These are phyloP conservation scores for Sebastes vulpes DNA, from an alignment of 2,797 vertebrate genomes.

Conservation along the genomic window DNA sequence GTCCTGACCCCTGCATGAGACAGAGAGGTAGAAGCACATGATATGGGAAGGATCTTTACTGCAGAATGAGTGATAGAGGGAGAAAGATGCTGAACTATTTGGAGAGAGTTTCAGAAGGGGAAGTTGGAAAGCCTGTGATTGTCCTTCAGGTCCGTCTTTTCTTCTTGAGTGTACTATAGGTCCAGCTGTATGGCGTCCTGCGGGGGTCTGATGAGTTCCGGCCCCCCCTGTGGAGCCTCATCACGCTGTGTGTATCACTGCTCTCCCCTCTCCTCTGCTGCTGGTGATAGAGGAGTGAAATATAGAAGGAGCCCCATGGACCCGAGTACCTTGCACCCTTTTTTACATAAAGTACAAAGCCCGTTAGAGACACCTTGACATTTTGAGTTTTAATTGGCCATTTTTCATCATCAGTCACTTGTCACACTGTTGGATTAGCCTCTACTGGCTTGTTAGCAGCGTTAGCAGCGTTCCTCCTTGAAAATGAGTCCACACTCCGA, in stretches of 20 bases:
- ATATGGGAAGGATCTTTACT: neutral
- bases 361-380: slow-evolving; percentile 32
- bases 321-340: neutral
- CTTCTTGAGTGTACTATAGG: slow-evolving; percentile 20
- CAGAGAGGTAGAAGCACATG: neutral
- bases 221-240: slow-evolving; percentile 63
- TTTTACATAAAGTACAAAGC: neutral
- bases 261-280: slow-evolving; percentile 20
- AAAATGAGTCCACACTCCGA: neutral
- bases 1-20: slow-evolving; percentile 49
- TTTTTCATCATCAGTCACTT: slow-evolving; percentile 53
- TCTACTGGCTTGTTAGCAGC: slow-evolving; percentile 35
- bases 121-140: slow-evolving; percentile 48
- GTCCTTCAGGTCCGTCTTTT: slow-evolving; percentile 52
- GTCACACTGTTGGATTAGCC: slow-evolving; percentile 31
- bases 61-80: neutral
- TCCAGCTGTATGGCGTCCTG: slow-evolving; percentile 37
- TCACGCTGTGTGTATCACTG: slow-evolving; percentile 40
- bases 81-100: slow-evolving; percentile 1
- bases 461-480: slow-evolving; percentile 10
- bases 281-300: slow-evolving; percentile 20
- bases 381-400: slow-evolving; percentile 59
- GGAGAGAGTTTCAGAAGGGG: slow-evolving; percentile 14
- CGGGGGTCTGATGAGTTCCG: slow-evolving; percentile 71
- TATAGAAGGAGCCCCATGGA: neutral